Conservation (phyloP, 1,140 invertebrate species). For the Linepithema humile region DNA sequence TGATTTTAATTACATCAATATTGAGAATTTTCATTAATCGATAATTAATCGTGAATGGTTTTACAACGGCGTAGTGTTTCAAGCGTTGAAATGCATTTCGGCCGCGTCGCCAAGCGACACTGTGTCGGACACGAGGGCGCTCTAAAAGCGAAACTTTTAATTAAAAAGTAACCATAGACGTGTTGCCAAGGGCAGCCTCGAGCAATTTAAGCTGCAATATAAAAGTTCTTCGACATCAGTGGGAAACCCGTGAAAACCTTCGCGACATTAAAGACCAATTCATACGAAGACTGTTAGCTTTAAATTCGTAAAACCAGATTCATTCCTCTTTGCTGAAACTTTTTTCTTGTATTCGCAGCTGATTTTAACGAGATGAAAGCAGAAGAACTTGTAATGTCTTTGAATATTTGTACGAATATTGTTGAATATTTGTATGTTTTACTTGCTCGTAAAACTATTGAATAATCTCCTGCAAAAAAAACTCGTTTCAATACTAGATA, state of each 20-base stretch:
- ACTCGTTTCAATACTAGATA: not conserved
- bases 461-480: not conserved
- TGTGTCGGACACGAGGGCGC: slow-evolving; percentile 4
- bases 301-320: slow-evolving; percentile 23
- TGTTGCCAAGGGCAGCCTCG: slow-evolving; percentile 47
- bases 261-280: slow-evolving; percentile 24
- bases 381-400: not conserved
- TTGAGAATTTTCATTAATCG: not conserved
- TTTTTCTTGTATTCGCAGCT: not conserved
- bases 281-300: slow-evolving; percentile 11
- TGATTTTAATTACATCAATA: not conserved
- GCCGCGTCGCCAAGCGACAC: not conserved
- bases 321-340: slow-evolving; percentile 6
- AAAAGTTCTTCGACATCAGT: slow-evolving; percentile 59
- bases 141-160: slow-evolving; percentile 80
- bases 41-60: not conserved
- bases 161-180: slow-evolving; percentile 81
- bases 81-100: slow-evolving; percentile 7
- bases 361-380: slow-evolving; percentile 17
- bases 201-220: slow-evolving; percentile 70
- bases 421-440: no score
- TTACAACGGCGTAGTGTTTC: not conserved
- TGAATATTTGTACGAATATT: not conserved
- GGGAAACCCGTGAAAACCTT: not conserved
- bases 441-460: not conserved